Conservation (phyloP, 2,888 invertebrate species). For the Drosophila colorata region DNA sequence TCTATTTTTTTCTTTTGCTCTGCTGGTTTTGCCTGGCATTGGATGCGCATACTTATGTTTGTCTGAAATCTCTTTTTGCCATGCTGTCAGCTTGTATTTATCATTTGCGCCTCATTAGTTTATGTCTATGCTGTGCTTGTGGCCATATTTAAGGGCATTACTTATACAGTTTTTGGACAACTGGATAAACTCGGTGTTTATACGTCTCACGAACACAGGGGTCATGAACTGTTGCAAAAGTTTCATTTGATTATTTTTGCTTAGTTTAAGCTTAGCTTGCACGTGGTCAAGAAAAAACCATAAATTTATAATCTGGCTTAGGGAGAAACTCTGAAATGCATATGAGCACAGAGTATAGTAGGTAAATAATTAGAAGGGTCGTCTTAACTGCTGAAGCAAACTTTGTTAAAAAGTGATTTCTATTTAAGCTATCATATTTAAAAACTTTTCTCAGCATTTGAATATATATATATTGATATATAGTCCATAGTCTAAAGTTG, state of each 20-base stretch:
- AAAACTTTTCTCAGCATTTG: too few relatives aligned
- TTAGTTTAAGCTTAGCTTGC: conserved; percentile 6
- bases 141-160: conserved; percentile 57
- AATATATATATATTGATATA: too few relatives aligned
- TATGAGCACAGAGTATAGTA: neutral
- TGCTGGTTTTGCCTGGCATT: neutral
- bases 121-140: conserved; percentile 42
- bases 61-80: conserved; percentile 38
- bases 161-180: conserved; percentile 45
- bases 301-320: neutral
- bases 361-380: neutral
- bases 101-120: conserved; percentile 77
- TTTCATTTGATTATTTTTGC: neutral
- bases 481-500: too few relatives aligned
- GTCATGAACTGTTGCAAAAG: conserved; percentile 34
- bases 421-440: too few relatives aligned
- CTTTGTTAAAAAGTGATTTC: too few relatives aligned
- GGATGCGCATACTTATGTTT: conserved; percentile 26
- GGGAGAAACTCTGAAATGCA: neutral
- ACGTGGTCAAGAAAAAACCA: conserved; percentile 7
- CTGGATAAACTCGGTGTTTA: conserved; percentile 15
- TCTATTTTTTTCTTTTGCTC: neutral
- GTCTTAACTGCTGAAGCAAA: neutral
- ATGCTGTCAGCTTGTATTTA: conserved; percentile 68
- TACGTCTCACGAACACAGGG: conserved; percentile 1